Conservation (phyloP, 2,113 vertebrate species). For the Aythya baeri region DNA sequence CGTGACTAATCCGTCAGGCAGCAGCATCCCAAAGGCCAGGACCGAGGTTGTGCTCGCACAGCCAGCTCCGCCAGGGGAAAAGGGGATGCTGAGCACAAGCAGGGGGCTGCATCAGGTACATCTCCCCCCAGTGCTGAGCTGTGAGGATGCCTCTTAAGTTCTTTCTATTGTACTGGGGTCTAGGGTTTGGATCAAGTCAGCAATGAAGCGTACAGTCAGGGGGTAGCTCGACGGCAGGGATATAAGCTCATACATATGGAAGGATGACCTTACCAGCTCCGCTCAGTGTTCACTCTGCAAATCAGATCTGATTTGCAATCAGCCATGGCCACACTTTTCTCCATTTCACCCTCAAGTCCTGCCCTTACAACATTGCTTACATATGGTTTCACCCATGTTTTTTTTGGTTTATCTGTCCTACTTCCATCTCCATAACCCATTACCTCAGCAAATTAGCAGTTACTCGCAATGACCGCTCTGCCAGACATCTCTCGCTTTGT, state of each 20-base stretch:
- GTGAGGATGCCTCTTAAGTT: background rate
- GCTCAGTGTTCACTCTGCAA: background rate
- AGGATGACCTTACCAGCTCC: slow-evolving; percentile 50
- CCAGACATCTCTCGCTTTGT: background rate
- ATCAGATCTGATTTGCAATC: slow-evolving; percentile 45
- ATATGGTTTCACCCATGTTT: slow-evolving; percentile 10
- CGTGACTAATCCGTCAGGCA: background rate
- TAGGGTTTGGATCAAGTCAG: background rate
- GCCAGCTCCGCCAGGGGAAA: background rate
- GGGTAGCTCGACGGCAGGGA: background rate
- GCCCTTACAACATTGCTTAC: background rate
- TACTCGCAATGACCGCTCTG: background rate
- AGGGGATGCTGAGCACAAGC: background rate
- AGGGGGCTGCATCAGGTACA: background rate
- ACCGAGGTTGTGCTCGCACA: background rate
- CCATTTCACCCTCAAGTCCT: slow-evolving; percentile 47
- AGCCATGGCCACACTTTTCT: slow-evolving; percentile 6
- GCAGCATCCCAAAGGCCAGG: slow-evolving; percentile 10
- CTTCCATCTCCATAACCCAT: background rate
- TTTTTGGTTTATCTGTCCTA: background rate
- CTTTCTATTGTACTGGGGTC: accelerated
- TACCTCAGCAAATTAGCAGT: background rate
- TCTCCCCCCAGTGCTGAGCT: background rate
- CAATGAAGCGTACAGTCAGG: background rate
- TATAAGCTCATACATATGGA: slow-evolving; percentile 59